Conservation (phyloP, 1,140 invertebrate genomes). For the Drosophila eugracilis region DNA sequence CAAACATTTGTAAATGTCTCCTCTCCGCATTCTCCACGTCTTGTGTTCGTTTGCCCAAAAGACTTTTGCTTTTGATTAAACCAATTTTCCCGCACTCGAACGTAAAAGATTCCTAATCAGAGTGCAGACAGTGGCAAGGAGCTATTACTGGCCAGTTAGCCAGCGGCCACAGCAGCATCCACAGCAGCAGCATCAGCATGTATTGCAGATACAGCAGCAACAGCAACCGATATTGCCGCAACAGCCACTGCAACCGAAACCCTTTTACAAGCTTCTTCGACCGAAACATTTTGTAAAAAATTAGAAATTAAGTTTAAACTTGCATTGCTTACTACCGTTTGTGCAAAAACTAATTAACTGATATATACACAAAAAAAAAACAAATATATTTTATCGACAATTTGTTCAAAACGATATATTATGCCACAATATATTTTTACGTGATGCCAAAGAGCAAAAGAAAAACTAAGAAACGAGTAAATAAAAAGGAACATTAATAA, state of each 20-base stretch:
- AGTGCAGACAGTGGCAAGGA: constrained; percentile 52
- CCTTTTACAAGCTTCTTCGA: constrained; percentile 55
- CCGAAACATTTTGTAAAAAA: constrained; percentile 59
- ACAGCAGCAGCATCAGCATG: constrained; percentile 23
- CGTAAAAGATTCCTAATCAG: constrained; percentile 52
- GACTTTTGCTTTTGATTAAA: constrained; percentile 40
- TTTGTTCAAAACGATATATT: constrained; percentile 51
- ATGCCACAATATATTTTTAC: constrained; percentile 76
- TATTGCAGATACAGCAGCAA: constrained; percentile 27
- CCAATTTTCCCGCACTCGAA: constrained; percentile 31
- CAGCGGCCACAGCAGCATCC: constrained; percentile 8
- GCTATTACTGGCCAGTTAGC: constrained; percentile 60
- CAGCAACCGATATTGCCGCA: constrained; percentile 11
- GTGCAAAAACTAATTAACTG: constrained; percentile 40
- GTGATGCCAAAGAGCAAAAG: constrained; percentile 37
- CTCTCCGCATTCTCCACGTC: constrained; percentile 23
- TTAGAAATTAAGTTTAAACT: constrained; percentile 57
- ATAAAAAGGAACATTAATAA: constrained; percentile 69
- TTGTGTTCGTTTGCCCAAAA: constrained; percentile 21
- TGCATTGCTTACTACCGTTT: constrained; percentile 68
- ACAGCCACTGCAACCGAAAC: constrained; percentile 29
- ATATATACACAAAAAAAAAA: constrained; percentile 34
- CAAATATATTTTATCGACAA: constrained; percentile 63
- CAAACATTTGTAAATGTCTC: constrained; percentile 40
- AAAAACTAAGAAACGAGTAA: constrained; percentile 22